phyloP scores from a whole-genome alignment of 2,888 invertebrate genomes.

The Gnatocerus cornutus region DNA sequence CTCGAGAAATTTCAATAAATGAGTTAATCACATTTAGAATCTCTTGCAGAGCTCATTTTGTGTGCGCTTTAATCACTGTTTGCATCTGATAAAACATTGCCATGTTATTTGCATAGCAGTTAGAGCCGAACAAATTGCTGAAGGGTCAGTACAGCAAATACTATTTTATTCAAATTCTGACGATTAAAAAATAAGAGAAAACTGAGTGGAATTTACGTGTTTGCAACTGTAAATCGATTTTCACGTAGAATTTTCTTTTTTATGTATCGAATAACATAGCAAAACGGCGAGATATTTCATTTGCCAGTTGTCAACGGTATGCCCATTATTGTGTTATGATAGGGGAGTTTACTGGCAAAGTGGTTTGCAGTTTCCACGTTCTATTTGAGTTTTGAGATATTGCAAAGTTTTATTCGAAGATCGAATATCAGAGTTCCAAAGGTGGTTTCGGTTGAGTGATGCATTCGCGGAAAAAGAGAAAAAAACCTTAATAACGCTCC shows the following conservation, averaged over 20 bases:
- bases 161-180: constrained; percentile 39
- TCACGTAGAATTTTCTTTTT: constrained; percentile 18
- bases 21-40: constrained; percentile 38
- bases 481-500: constrained; percentile 37
- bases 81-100: constrained; percentile 43
- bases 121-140: constrained; percentile 41
- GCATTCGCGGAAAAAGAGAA: constrained; percentile 17
- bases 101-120: constrained; percentile 44
- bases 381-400: constrained; percentile 26
- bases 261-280: constrained; percentile 23
- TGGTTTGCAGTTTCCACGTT: constrained; percentile 35
- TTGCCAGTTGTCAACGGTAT: constrained; percentile 20
- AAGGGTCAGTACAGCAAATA: constrained; percentile 34
- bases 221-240: constrained; percentile 21
- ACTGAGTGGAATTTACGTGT: constrained; percentile 16
- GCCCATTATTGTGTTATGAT: constrained; percentile 31
- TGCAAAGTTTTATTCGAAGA: constrained; percentile 37
- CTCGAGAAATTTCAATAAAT: constrained; percentile 22
- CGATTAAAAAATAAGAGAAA: constrained; percentile 31
- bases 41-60: constrained; percentile 18
- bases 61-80: constrained; percentile 35
- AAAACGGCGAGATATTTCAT: constrained; percentile 33
- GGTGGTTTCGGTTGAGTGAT: constrained; percentile 18
- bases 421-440: constrained; percentile 33
- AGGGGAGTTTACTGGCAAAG: constrained; percentile 23